Percentiles rank a stretch among this genome's conserved stretches.
Conservation (phyloP, 2,797 vertebrate species). For the Gobio occitaniae region DNA sequence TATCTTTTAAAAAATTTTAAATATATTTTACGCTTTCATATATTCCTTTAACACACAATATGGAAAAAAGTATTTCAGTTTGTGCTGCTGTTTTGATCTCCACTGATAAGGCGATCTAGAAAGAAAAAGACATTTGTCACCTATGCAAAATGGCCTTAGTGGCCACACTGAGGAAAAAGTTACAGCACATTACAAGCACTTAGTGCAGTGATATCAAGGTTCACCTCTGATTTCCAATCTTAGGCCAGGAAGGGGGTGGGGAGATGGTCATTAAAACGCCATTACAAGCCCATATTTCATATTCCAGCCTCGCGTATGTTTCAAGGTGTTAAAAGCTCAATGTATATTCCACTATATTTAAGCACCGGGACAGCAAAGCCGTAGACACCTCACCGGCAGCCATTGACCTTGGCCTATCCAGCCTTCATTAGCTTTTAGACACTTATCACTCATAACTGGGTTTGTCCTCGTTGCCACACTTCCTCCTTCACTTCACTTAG, state of each 20-base stretch:
- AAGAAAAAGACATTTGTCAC: conserved; percentile 76
- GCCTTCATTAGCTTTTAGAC: conserved; percentile 90
- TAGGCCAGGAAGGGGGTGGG: conserved; percentile 81
- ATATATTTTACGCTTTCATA: no score
- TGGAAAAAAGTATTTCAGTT: conserved; percentile 25
- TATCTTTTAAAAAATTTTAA: no score
- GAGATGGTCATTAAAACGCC: conserved; percentile 87
- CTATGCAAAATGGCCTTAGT: conserved; percentile 80
- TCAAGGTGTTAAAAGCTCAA: conserved; percentile 89
- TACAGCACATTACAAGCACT: conserved; percentile 87
- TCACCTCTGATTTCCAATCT: conserved; percentile 88
- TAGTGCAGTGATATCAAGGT: conserved; percentile 86
- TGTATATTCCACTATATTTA: conserved; percentile 87
- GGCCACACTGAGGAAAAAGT: conserved; percentile 80
- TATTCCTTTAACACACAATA: conserved; percentile 1
- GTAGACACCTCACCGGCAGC: conserved; percentile 81
- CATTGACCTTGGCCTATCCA: conserved; percentile 87
- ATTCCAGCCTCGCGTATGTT: conserved; percentile 82
- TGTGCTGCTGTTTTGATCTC: conserved; percentile 13
- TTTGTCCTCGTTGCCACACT: conserved; percentile 83
- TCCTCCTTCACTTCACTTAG: conserved; percentile 88
- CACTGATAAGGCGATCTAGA: conserved; percentile 28
- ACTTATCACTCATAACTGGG: conserved; percentile 89
- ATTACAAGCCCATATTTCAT: conserved; percentile 88
- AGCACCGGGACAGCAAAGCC: conserved; percentile 80